Base-by-base conservation (phyloP, 2,888 invertebrate genomes). In the Pseudeuparius sepicola region DNA sequence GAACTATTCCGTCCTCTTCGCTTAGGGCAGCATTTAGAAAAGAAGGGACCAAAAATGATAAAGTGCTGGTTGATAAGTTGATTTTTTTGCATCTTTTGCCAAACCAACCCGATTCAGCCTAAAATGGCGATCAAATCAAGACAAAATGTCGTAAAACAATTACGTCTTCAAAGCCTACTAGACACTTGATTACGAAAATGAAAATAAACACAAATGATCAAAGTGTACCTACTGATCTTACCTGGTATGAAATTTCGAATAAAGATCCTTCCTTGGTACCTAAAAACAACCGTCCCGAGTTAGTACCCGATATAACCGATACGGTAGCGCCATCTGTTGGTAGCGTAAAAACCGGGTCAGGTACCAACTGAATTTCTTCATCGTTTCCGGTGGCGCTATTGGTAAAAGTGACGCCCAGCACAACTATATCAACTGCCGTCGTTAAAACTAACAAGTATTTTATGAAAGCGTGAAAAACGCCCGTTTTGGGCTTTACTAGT, bases 191-290 rank as follows among this genome's bases (percentile, higher is more conserved):
- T n/a, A n/a, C n/a, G n/a, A n/a, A n/a, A n/a, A n/a, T n/a, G n/a
- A n/a, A n/a, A n/a, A n/a, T n/a, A n/a, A n/a, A n/a, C n/a, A n/a
- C n/a, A n/a, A n/a, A n/a, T n/a, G n/a, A n/a, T n/a, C n/a, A n/a
- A n/a, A n/a, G n/a, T n/a, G n/a, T n/a, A n/a, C n/a, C n/a, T n/a
- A n/a, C n/a, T n/a, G n/a, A n/a, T n/a, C 31, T 44, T 59, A 86
- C 89, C 71, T 92, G 88, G 65, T 97, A 97, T 45, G 77, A 75
- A 45, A 97, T 79, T 73, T 98, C 98, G 69, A 88, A 94, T 1
- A 98, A 67, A 49, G 82, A 85, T 6, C 94, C 93, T 68, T 97
- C 94, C 56, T 85, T 85, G 13, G 89, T 92, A 12, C 93, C 93
- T 59, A 96, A 74, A 61, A 98, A 97, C 49, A 98, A 84, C 44